phyloP scores from a whole-genome alignment of 2,797 vertebrate species.

The Danio tinwini region DNA sequence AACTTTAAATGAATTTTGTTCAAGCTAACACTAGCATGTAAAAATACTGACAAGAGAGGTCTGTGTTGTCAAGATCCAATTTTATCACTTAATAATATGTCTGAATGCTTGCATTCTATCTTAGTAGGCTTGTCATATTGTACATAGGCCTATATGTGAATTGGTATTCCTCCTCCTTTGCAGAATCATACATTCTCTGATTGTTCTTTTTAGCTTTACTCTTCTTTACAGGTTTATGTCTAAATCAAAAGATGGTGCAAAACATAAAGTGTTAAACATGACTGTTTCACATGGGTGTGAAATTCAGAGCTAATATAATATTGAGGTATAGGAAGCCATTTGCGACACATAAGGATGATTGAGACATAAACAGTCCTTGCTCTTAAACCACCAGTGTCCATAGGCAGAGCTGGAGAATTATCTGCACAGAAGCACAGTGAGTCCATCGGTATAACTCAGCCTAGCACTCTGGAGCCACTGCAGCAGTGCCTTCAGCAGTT shows the following conservation, averaged over 20 bases:
- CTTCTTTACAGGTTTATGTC: slow-evolving; percentile 9
- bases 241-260: slow-evolving; percentile 26
- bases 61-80: background rate
- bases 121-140: background rate
- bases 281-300: slow-evolving; percentile 8
- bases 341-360: slow-evolving; percentile 23
- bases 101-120: background rate
- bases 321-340: slow-evolving; percentile 32
- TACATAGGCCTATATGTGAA: background rate
- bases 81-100: background rate
- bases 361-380: slow-evolving; percentile 44
- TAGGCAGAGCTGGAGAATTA: slow-evolving; percentile 45
- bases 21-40: background rate
- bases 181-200: background rate
- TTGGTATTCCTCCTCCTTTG: background rate
- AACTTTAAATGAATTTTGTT: background rate
- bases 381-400: slow-evolving; percentile 26
- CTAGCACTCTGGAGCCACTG: slow-evolving; percentile 11
- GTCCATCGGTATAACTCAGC: slow-evolving; percentile 37
- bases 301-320: slow-evolving; percentile 20
- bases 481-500: slow-evolving; percentile 21
- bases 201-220: background rate
- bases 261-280: slow-evolving; percentile 10
- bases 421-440: slow-evolving; percentile 38
- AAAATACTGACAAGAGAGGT: background rate